Evolutionary conservation across 2,888 invertebrate species (phyloP), one percentile per base, ranked within the genome.

Genomic region (Phortica okadai): DNA sequence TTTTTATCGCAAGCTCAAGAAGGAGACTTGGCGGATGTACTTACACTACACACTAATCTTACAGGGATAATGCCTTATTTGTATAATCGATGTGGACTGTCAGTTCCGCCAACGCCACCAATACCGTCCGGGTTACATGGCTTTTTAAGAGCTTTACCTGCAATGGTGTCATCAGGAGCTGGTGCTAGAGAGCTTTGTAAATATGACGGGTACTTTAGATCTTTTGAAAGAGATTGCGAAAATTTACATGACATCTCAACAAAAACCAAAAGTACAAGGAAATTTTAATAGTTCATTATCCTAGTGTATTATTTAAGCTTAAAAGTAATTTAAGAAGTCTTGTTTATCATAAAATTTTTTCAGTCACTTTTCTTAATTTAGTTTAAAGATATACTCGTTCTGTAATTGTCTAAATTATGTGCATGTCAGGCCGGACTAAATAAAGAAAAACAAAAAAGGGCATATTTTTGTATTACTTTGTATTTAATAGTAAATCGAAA

Each of bases 1-100:
- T 95, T 95, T 88, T 89, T 95, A 75, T 91, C 92, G 56, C 92
- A 93, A 80, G 94, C 94, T 2, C 90, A 90, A 75, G 92, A 92
- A 80, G 80, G 83, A 4, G 92, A 92, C 76, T 82, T 92, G 72
- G 92, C 92, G 75, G 88, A 90, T 5, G 86, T 92, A 21, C 81
- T 92, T 50, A 89, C 90, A 2, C 82, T 91, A 6, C 90, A 91
- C 74, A 92, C 92, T 42, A 92, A 90, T 83, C 78, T 91, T 0
- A 92, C 92, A 45, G 90, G 91, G 64, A 83, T 87, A 14, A 90
- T 92, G 91, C 88, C 91, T 50, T 92, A 90, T 80, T 79, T 92
- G 16, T 91, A 92, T 78, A 91, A 90, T 81, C 89, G 90, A 45
- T 90, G 90, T 82, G 90, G 91, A 21, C 74, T 86, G 25, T 88